phyloP scores from a whole-genome alignment of 2,113 vertebrate genomes.

The Salvelinus alpinus region DNA sequence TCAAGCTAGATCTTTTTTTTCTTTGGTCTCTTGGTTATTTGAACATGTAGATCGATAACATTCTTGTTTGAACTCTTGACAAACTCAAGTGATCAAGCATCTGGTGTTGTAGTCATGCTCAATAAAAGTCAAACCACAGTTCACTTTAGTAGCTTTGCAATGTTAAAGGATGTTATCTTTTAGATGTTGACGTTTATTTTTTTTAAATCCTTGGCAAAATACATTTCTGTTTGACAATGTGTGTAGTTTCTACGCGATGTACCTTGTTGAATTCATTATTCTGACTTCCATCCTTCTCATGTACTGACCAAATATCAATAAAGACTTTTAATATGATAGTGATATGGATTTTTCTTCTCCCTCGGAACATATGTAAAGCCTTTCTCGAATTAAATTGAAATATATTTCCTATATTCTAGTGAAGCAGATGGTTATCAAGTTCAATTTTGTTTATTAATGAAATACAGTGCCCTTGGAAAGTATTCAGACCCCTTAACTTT shows the following conservation, averaged over 20 bases:
- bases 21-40: slow-evolving; percentile 78
- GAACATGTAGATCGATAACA: slow-evolving; percentile 78
- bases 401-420: too few species aligned
- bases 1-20: slow-evolving; percentile 80
- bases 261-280: slow-evolving; percentile 92
- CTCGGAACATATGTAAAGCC: too few species aligned
- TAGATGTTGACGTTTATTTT: slow-evolving; percentile 81
- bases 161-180: slow-evolving; percentile 79
- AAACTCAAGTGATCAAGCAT: slow-evolving; percentile 76
- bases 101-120: slow-evolving; percentile 85
- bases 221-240: slow-evolving; percentile 88
- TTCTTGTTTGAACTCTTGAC: slow-evolving; percentile 78
- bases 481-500: too few species aligned
- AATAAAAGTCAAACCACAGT: slow-evolving; percentile 82
- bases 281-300: slow-evolving; percentile 97
- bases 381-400: too few species aligned
- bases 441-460: too few species aligned
- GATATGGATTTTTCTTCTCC: not conserved
- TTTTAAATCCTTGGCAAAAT: slow-evolving; percentile 76
- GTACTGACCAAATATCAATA: slow-evolving; percentile 99
- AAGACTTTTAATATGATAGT: slow-evolving; percentile 95
- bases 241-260: slow-evolving; percentile 92
- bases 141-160: slow-evolving; percentile 79
- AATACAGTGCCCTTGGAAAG: too few species aligned
- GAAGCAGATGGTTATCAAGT: too few species aligned